A percentile compares a stretch with the other conserved stretches of the same genome.
phyloP scores from a whole-genome alignment of 2,797 vertebrate species.

The Sebastes steindachneri region DNA sequence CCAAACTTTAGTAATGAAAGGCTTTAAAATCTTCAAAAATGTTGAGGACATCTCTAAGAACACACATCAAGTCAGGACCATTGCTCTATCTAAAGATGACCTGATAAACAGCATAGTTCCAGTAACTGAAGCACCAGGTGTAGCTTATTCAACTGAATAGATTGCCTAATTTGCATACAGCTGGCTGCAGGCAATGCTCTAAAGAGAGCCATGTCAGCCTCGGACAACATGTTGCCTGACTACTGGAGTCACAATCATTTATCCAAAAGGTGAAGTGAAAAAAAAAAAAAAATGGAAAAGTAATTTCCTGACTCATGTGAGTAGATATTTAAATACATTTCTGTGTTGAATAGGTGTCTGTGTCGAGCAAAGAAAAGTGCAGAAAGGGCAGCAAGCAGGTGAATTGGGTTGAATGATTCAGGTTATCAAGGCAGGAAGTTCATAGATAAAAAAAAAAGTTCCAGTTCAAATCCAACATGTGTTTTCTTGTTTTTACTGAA shows the following conservation, averaged over 20 bases:
- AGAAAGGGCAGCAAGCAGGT: background rate
- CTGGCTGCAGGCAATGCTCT: constrained; percentile 40
- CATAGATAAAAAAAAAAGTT: background rate
- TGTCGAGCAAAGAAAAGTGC: background rate
- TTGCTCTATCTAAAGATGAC: background rate
- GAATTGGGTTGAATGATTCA: background rate
- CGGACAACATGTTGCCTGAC: background rate
- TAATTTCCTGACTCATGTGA: background rate
- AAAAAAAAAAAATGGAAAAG: background rate
- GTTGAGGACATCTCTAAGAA: background rate
- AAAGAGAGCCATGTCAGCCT: constrained; percentile 11
- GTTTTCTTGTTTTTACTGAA: background rate
- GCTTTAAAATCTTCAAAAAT: background rate
- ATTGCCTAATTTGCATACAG: constrained; percentile 73
- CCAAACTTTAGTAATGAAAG: background rate
- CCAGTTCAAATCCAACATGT: background rate
- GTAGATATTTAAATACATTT: background rate
- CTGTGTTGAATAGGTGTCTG: background rate
- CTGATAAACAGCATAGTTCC: background rate
- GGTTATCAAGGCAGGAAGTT: background rate
- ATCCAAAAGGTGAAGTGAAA: background rate
- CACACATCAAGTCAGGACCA: background rate
- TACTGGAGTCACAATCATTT: background rate
- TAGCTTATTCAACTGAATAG: background rate
- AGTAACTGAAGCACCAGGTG: constrained; percentile 42